These are phyloP conservation scores for Phenganax subtilis DNA, from an alignment of 92 coral and sea anemone genomes.

Conservation along the genomic window DNA sequence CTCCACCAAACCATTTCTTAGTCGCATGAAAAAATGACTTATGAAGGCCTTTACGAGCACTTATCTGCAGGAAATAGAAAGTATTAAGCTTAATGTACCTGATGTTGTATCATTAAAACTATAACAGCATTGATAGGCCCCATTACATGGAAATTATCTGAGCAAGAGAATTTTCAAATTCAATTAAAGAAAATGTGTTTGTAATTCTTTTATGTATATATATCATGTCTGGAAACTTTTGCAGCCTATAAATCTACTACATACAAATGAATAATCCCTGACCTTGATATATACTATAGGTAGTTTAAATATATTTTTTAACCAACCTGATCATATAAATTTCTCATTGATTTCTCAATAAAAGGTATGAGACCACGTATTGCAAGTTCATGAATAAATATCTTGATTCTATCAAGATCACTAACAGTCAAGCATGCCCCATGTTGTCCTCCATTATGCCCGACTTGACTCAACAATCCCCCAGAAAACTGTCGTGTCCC, in stretches of 20 bases:
- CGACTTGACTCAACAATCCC: constrained; percentile 59
- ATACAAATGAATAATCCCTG: background rate
- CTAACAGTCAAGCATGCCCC: constrained; percentile 88
- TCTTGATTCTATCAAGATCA: constrained; percentile 97
- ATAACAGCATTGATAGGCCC: background rate
- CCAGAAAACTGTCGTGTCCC: constrained; percentile 75
- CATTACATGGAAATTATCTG: too few species aligned
- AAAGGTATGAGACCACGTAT: constrained; percentile 81
- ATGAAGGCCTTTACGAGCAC: constrained; percentile 92
- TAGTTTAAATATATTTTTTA: background rate
- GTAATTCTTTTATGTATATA: too few species aligned
- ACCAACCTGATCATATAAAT: constrained; percentile 79
- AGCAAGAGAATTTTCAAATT: too few species aligned
- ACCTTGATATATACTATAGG: background rate
- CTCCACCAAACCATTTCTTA: constrained; percentile 96
- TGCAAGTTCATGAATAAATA: constrained; percentile 90
- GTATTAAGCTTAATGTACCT: background rate
- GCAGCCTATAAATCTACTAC: too few species aligned
- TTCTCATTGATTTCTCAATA: constrained; percentile 77
- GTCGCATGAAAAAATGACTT: constrained; percentile 86
- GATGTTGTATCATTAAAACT: background rate
- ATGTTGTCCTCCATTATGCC: constrained; percentile 58
- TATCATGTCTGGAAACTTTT: too few species aligned
- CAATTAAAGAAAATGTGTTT: too few species aligned
- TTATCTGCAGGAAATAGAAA: constrained; percentile 48